Conservation (phyloP, 2,113 vertebrate genomes). For the Micromys minutus region DNA sequence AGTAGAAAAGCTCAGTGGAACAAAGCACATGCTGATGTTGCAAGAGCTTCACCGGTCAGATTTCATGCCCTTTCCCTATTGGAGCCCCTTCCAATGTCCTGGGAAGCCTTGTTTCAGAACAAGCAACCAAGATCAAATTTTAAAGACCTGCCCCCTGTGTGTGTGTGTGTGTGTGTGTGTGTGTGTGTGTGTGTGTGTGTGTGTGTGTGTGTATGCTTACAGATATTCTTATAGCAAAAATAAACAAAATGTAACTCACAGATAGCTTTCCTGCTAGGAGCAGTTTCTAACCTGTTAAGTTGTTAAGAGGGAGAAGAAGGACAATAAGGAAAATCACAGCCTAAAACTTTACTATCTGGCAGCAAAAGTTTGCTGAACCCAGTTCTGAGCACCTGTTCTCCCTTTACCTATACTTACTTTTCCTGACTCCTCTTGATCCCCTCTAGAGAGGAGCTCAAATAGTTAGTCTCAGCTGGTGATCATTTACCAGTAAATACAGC, state of each 20-base stretch:
- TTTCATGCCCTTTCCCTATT: background rate
- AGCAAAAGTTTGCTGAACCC: background rate
- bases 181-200: background rate
- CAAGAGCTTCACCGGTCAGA: background rate
- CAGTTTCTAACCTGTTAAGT: background rate
- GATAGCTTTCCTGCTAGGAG: background rate
- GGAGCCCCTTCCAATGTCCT: background rate
- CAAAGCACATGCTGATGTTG: constrained; percentile 18
- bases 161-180: background rate
- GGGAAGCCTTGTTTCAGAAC: background rate
- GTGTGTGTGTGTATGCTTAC: background rate
- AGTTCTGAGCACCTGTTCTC: background rate
- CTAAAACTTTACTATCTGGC: background rate
- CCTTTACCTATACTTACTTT: background rate
- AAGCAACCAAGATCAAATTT: background rate
- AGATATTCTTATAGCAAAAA: background rate
- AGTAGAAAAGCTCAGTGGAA: background rate
- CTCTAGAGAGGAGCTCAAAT: background rate
- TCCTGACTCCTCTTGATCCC: background rate
- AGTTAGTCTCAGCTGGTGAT: background rate
- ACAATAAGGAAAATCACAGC: background rate
- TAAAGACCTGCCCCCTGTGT: background rate
- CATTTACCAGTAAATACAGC: background rate
- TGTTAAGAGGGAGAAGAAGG: background rate
- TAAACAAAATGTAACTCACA: background rate